Percentiles rank a stretch among this genome's conserved stretches.
Evolutionary conservation across 2,797 vertebrate genomes (phyloP).

Genomic region (Urophycis tenuis): DNA sequence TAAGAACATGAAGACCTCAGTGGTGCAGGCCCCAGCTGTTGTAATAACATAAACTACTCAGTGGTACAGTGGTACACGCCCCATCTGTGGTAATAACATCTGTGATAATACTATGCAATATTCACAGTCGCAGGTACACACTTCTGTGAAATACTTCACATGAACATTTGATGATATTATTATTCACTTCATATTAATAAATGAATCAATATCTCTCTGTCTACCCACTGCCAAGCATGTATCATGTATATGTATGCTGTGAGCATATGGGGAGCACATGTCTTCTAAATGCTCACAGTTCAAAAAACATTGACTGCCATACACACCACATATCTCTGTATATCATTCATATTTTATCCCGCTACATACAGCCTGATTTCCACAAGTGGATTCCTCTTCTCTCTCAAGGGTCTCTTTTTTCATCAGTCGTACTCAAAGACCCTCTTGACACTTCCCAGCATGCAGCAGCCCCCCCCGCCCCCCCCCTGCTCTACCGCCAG

Average conservation of each 20-base stretch:
- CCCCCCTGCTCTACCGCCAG: conserved; percentile 27
- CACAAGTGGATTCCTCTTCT: conserved; percentile 42
- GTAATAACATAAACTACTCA: too few species aligned
- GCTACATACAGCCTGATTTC: conserved; percentile 33
- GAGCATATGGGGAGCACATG: background rate
- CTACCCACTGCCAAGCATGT: background rate
- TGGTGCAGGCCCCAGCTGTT: too few species aligned
- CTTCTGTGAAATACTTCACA: too few species aligned
- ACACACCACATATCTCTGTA: conserved; percentile 8
- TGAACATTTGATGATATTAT: background rate
- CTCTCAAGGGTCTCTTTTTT: conserved; percentile 39
- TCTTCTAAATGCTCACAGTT: background rate
- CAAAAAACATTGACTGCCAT: background rate
- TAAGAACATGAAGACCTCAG: too few species aligned
- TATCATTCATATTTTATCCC: conserved; percentile 26
- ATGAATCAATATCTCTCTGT: background rate
- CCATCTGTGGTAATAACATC: too few species aligned
- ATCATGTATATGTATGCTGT: background rate
- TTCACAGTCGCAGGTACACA: too few species aligned
- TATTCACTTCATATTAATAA: background rate
- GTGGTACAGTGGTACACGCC: too few species aligned
- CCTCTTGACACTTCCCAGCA: conserved; percentile 67
- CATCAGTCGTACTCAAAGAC: conserved; percentile 52
- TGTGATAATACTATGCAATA: too few species aligned
- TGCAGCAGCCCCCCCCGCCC: conserved; percentile 46